Evolutionary conservation across 2,113 vertebrate genomes (phyloP).

Genomic region (Chloropsis hardwickii): DNA sequence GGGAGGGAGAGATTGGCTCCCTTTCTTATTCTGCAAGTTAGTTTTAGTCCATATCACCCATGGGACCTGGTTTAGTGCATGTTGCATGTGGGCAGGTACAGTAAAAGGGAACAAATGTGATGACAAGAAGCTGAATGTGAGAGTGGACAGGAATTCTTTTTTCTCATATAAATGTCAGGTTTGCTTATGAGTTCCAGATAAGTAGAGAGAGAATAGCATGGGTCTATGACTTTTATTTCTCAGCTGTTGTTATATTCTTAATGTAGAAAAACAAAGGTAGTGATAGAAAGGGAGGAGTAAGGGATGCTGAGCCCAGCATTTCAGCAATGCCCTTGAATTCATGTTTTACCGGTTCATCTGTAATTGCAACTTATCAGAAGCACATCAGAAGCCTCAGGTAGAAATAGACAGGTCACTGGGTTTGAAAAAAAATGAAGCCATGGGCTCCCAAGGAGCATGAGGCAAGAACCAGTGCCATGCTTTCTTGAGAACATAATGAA

Average conservation of each 20-base stretch:
- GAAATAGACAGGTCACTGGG: constrained; percentile 1
- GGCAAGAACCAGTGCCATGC: neutral
- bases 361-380: constrained; percentile 53
- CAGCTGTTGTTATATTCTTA: neutral
- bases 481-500: neutral
- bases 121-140: neutral
- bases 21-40: neutral
- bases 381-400: constrained; percentile 53
- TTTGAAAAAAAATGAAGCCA: constrained; percentile 41
- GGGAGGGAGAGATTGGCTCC: neutral
- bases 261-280: neutral
- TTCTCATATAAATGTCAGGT: neutral
- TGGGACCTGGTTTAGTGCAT: neutral
- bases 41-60: neutral
- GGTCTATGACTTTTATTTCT: neutral
- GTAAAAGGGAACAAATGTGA: neutral
- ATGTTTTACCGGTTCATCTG: constrained; percentile 42
- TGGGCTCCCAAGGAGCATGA: neutral
- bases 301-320: constrained; percentile 10
- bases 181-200: neutral
- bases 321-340: constrained; percentile 52
- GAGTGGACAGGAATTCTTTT: neutral
- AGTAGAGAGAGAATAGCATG: neutral
- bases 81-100: neutral
- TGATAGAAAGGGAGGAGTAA: neutral